Evolutionary conservation across 1,140 invertebrate species (phyloP).

Genomic region (Zaprionus gabonicus): DNA sequence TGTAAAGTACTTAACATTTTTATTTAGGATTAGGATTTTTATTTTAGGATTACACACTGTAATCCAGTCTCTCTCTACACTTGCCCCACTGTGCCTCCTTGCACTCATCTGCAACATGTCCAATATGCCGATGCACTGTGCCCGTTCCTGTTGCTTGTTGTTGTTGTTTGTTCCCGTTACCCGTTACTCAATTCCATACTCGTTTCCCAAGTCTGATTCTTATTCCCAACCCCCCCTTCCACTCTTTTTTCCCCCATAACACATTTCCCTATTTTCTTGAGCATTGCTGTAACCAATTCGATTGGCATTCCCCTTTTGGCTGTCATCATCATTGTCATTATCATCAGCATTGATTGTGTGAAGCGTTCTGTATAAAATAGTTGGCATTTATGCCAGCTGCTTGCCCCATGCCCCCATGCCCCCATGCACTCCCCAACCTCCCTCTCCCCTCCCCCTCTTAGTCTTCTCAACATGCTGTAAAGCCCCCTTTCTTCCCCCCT

Average conservation of each 20-base stretch:
- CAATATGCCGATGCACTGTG: background rate
- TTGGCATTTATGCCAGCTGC: slow-evolving; percentile 48
- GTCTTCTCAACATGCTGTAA: background rate
- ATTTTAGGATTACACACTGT: too few relatives aligned
- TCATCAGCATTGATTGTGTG: slow-evolving; percentile 58
- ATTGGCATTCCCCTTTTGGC: slow-evolving; percentile 38
- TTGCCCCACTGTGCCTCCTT: slow-evolving; percentile 28
- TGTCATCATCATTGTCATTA: slow-evolving; percentile 48
- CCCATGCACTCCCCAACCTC: background rate
- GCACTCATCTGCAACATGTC: slow-evolving; percentile 20
- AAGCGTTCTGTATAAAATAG: slow-evolving; percentile 55
- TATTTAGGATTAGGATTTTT: too few relatives aligned
- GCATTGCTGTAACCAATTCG: slow-evolving; percentile 16
- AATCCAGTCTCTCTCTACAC: background rate
- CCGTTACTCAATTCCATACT: slow-evolving; percentile 1
- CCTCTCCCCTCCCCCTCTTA: too few relatives aligned
- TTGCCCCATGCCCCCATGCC: background rate
- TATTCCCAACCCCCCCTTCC: background rate
- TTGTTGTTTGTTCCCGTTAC: slow-evolving; percentile 20
- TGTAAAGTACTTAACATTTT: too few relatives aligned
- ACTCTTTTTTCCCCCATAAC: too few relatives aligned
- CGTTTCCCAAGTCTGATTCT: slow-evolving; percentile 1
- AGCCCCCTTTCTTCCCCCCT: background rate
- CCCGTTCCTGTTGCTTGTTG: slow-evolving; percentile 2
- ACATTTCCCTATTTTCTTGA: slow-evolving; percentile 1